phyloP scores from a whole-genome alignment of 2,797 vertebrate genomes.

The Triplophysa bombifrons region DNA sequence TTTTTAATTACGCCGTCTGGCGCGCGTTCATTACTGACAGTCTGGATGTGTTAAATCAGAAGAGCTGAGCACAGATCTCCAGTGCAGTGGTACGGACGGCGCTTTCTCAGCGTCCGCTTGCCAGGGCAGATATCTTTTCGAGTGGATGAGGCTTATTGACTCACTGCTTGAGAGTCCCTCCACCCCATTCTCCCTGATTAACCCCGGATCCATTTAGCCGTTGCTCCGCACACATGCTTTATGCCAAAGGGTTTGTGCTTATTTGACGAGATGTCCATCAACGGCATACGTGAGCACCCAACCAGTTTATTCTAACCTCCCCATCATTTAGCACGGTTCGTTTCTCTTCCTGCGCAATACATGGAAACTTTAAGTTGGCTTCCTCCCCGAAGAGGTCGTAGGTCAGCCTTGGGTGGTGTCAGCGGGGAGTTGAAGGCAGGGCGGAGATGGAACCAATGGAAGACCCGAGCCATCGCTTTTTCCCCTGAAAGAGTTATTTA shows the following conservation, averaged over 20 bases:
- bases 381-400: constrained; percentile 57
- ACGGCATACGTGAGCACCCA: not conserved
- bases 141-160: constrained; percentile 39
- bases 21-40: constrained; percentile 21
- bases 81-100: constrained; percentile 30
- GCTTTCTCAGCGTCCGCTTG: constrained; percentile 24
- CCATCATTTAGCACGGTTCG: constrained; percentile 55
- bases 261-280: constrained; percentile 59
- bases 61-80: constrained; percentile 32
- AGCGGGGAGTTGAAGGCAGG: not conserved
- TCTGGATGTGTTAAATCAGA: constrained; percentile 44
- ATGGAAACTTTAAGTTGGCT: constrained; percentile 47
- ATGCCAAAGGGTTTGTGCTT: constrained; percentile 45
- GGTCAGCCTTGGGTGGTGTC: constrained; percentile 58
- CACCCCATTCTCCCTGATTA: constrained; percentile 43
- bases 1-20: constrained; percentile 43
- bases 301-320: constrained; percentile 47
- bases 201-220: constrained; percentile 36
- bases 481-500: constrained; percentile 17
- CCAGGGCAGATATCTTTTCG: constrained; percentile 30
- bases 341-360: constrained; percentile 50
- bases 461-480: constrained; percentile 34
- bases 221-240: constrained; percentile 35
- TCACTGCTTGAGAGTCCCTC: constrained; percentile 30
- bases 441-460: not conserved